These are phyloP conservation scores for Lacerta viridis DNA, from an alignment of 2,797 vertebrate species.

Conservation along the genomic window DNA sequence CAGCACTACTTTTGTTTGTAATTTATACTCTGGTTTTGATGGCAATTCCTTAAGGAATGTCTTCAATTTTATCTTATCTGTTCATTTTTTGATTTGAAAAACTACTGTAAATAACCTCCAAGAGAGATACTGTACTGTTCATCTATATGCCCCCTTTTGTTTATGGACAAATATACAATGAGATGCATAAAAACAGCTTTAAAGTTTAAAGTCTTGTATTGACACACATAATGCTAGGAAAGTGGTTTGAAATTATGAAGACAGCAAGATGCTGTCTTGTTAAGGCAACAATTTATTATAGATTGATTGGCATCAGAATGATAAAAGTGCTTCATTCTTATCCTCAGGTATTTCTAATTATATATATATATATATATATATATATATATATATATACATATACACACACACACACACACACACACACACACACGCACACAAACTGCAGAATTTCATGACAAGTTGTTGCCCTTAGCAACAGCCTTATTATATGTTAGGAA, in stretches of 20 bases:
- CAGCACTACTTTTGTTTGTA: slow-evolving; percentile 42
- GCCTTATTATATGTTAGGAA: slow-evolving; percentile 47
- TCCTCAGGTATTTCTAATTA: slow-evolving; percentile 57
- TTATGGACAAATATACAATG: slow-evolving; percentile 1
- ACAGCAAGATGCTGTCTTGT: slow-evolving; percentile 32
- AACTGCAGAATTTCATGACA: slow-evolving; percentile 61
- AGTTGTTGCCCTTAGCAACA: slow-evolving; percentile 78
- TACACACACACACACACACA: slow-evolving; percentile 31
- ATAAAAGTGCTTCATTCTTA: slow-evolving; percentile 57
- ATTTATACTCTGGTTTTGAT: slow-evolving; percentile 44
- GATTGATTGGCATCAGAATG: slow-evolving; percentile 51
- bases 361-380: slow-evolving; percentile 62
- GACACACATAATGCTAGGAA: slow-evolving; percentile 48
- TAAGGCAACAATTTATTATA: slow-evolving; percentile 57
- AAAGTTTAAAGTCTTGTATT: not conserved
- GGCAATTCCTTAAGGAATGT: slow-evolving; percentile 3
- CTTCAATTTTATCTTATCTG: not conserved
- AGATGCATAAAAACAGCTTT: slow-evolving; percentile 36
- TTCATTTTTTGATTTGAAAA: not conserved
- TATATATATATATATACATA: slow-evolving; percentile 59
- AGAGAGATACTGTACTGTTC: not conserved
- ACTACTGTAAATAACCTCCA: not conserved
- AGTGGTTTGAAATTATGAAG: slow-evolving; percentile 61
- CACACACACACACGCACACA: not conserved
- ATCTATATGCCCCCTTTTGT: not conserved